Conservation (phyloP, 2,113 vertebrate genomes). For the Phyllopteryx taeniolatus region DNA sequence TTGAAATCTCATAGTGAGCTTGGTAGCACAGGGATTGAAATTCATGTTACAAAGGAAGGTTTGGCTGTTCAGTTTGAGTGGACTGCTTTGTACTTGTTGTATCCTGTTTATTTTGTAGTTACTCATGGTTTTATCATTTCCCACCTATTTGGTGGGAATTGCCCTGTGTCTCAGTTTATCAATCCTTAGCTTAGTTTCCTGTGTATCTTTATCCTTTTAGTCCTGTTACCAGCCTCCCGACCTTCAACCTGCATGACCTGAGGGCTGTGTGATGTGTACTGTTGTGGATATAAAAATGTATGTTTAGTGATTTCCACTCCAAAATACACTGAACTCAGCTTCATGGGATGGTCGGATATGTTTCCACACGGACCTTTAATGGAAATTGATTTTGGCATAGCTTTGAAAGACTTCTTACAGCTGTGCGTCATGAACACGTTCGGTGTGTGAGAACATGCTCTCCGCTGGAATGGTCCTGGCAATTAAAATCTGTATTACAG, state of each 20-base stretch:
- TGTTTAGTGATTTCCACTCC: slow-evolving; percentile 45
- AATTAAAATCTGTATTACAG: slow-evolving; percentile 36
- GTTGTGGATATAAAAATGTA: slow-evolving; percentile 49
- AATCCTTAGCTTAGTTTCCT: not conserved
- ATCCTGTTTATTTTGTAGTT: not conserved
- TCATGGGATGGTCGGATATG: slow-evolving; percentile 58
- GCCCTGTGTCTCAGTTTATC: not conserved
- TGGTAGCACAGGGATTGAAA: slow-evolving; percentile 8
- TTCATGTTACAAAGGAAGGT: not conserved
- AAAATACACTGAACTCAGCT: slow-evolving; percentile 59
- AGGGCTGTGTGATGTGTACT: slow-evolving; percentile 40
- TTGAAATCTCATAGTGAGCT: slow-evolving; percentile 5
- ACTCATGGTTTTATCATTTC: not conserved
- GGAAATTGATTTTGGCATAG: slow-evolving; percentile 62
- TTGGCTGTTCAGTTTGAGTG: not conserved
- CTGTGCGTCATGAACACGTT: slow-evolving; percentile 51
- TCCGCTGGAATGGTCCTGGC: slow-evolving; percentile 38
- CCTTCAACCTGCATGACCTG: slow-evolving; percentile 31
- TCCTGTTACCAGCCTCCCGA: not conserved
- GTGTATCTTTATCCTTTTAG: not conserved
- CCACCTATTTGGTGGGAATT: not conserved
- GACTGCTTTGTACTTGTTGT: not conserved
- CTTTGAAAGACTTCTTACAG: slow-evolving; percentile 49
- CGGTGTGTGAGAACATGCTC: slow-evolving; percentile 48
- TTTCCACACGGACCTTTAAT: slow-evolving; percentile 51